Evolutionary conservation across 2,888 invertebrate species (phyloP).

Genomic region (Morpho achilles): DNA sequence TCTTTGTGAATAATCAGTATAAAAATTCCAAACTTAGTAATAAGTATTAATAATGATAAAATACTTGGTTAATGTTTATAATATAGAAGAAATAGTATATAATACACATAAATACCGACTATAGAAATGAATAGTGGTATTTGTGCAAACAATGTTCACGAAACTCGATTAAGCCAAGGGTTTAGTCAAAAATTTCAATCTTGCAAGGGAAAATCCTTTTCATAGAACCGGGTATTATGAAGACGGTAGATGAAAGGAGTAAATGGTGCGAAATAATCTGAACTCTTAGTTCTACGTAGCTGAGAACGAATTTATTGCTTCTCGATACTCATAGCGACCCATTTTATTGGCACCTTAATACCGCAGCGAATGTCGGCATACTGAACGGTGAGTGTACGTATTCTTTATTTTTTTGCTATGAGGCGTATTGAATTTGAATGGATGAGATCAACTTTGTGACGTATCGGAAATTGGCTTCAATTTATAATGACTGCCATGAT

Average conservation of each 20-base stretch:
- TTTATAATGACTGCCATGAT: too few relatives aligned
- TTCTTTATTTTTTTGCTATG: slow-evolving; percentile 1
- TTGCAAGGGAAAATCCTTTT: slow-evolving; percentile 59
- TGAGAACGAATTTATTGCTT: slow-evolving; percentile 74
- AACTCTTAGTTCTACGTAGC: slow-evolving; percentile 72
- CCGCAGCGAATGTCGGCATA: slow-evolving; percentile 25
- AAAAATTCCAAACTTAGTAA: too few relatives aligned
- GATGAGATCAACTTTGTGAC: too few relatives aligned
- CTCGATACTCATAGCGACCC: slow-evolving; percentile 56
- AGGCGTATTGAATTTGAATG: not conserved
- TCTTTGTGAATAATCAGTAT: too few relatives aligned
- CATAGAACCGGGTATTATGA: slow-evolving; percentile 63
- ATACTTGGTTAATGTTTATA: too few relatives aligned
- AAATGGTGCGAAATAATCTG: slow-evolving; percentile 77
- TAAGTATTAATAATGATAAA: too few relatives aligned
- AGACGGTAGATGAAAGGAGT: slow-evolving; percentile 71
- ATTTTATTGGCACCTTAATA: slow-evolving; percentile 65
- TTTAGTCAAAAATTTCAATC: slow-evolving; percentile 61
- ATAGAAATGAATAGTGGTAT: slow-evolving; percentile 13
- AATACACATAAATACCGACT: not conserved
- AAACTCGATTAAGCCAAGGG: slow-evolving; percentile 55
- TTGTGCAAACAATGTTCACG: slow-evolving; percentile 31
- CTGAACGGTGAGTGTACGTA: slow-evolving; percentile 1
- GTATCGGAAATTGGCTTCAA: too few relatives aligned
- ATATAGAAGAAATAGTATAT: not conserved